A percentile compares a stretch with the other conserved stretches of the same genome.
These are phyloP conservation scores for Amphilophus citrinellus DNA, from an alignment of 2,113 vertebrate genomes.

Conservation along the genomic window DNA sequence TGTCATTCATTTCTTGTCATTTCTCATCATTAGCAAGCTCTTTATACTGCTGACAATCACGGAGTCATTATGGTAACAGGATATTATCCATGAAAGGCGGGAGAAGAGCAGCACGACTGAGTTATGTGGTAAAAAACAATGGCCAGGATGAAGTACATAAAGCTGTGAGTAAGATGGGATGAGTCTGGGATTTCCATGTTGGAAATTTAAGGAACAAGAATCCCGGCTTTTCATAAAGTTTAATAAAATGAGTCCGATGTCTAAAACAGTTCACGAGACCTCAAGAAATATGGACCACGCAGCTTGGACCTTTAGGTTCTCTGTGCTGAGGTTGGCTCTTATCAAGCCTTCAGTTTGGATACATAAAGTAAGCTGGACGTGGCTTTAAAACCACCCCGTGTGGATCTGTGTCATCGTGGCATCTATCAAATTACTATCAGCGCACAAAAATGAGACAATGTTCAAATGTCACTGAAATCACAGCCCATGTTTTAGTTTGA, in stretches of 20 bases:
- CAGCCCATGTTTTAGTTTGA: background rate
- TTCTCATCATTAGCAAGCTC: constrained; percentile 42
- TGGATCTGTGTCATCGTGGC: background rate
- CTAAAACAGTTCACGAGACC: background rate
- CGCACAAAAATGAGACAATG: background rate
- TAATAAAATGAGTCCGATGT: background rate
- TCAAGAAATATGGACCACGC: background rate
- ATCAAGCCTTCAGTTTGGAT: background rate
- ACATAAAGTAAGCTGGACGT: background rate
- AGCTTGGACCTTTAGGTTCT: background rate
- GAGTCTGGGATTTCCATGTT: background rate
- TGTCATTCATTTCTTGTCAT: constrained; percentile 54
- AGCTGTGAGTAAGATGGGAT: background rate
- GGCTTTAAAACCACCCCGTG: background rate
- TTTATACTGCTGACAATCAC: constrained; percentile 16
- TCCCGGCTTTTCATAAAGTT: background rate
- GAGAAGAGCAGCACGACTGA: background rate
- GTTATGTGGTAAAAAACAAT: background rate
- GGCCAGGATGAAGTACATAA: background rate
- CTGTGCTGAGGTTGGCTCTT: no score
- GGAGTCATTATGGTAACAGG: constrained; percentile 28
- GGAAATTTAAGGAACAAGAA: background rate
- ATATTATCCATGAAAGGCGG: background rate
- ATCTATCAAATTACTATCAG: constrained; percentile 6
- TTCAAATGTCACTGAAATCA: background rate